A percentile compares a stretch with the other conserved stretches of the same genome.
Conservation (phyloP, 1,140 invertebrate species). For the Nasonia vitripennis region DNA sequence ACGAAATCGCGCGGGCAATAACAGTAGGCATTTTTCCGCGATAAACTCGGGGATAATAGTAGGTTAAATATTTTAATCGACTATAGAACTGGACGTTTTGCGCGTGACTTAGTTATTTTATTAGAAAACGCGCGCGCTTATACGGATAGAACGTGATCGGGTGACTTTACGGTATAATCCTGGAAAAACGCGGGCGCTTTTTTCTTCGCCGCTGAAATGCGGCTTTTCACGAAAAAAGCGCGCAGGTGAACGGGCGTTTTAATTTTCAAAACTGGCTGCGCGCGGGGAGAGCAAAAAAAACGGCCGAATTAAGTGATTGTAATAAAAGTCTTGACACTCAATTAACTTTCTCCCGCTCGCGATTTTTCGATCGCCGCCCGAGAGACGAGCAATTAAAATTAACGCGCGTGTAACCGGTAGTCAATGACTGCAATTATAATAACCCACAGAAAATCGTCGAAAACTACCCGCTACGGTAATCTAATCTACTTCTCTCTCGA, state of each 20-base stretch:
- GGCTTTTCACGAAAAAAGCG: neutral
- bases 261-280: neutral
- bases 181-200: no score
- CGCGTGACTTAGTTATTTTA: neutral
- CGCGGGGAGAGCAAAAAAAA: neutral
- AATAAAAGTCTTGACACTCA: slow-evolving; percentile 1
- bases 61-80: no score
- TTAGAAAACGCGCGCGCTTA: neutral
- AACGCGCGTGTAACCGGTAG: neutral
- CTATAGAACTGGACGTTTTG: no score
- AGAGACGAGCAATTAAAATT: neutral
- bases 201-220: neutral
- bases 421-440: neutral
- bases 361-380: neutral
- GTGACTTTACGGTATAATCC: neutral
- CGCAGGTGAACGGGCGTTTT: neutral
- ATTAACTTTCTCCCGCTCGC: neutral
- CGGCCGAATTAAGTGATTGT: neutral
- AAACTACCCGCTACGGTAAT: neutral
- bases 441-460: neutral
- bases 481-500: no score
- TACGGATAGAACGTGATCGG: slow-evolving; percentile 5
- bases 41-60: no score
- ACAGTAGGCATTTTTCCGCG: neutral
- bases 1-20: neutral